phyloP scores from a whole-genome alignment of 2,113 vertebrate species.

The Indicator maculatus region DNA sequence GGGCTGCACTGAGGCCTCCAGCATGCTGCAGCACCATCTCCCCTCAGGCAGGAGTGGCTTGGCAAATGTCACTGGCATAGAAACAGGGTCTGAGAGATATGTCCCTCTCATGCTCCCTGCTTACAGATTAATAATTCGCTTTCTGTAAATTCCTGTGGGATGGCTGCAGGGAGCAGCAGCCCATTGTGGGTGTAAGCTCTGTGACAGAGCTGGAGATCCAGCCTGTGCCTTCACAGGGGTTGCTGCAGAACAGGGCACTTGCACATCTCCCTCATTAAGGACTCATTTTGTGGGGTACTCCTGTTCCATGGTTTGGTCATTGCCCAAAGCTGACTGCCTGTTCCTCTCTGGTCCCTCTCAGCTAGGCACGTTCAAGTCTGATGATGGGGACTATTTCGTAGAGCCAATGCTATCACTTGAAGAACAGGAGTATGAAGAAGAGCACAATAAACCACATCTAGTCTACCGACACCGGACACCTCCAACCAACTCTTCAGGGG shows the following conservation, averaged over 20 bases:
- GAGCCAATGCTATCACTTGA: constrained; percentile 89
- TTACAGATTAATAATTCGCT: neutral
- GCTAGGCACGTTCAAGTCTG: constrained; percentile 97
- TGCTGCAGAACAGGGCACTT: neutral
- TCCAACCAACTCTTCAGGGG: constrained; percentile 68
- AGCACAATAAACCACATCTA: constrained; percentile 94
- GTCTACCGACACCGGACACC: constrained; percentile 86
- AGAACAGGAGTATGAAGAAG: constrained; percentile 89
- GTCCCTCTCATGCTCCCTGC: neutral
- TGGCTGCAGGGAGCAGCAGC: neutral
- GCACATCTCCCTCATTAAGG: accelerated
- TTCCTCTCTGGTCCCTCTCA: constrained; percentile 71
- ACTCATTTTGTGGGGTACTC: neutral
- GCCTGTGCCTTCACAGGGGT: accelerated
- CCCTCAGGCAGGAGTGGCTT: accelerated
- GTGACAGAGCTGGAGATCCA: neutral
- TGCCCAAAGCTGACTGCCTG: neutral
- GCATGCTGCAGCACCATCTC: neutral
- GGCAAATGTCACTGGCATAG: accelerated
- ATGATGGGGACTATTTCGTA: constrained; percentile 95
- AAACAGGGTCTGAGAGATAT: accelerated
- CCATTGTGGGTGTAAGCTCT: accelerated
- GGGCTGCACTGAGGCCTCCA: neutral
- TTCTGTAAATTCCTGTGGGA: neutral
- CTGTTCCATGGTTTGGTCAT: neutral